Evolutionary conservation across 64 coral and sea anemone species (phyloP).

Genomic region (Pocillopora damicornis): DNA sequence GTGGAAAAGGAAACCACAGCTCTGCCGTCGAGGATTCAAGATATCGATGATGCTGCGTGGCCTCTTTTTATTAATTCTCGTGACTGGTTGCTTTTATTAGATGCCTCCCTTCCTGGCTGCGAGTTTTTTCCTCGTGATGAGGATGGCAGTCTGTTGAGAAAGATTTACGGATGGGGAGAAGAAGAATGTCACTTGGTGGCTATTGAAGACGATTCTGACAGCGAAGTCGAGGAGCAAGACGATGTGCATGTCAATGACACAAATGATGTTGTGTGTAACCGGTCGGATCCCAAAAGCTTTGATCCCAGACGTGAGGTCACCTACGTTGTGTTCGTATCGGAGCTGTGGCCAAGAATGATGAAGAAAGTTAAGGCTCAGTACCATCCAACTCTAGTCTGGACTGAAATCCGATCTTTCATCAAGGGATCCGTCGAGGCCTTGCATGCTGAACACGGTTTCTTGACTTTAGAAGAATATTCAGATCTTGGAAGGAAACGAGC

Average conservation of each 20-base stretch:
- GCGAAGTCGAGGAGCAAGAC: slow-evolving; percentile 42
- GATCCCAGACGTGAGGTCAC: slow-evolving; percentile 77
- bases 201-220: slow-evolving; percentile 65
- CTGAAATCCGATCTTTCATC: slow-evolving; percentile 95
- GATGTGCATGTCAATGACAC: slow-evolving; percentile 27
- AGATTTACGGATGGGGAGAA: slow-evolving; percentile 95
- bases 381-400: slow-evolving; percentile 97
- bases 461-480: slow-evolving; percentile 66
- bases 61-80: slow-evolving; percentile 91
- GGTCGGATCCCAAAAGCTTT: slow-evolving; percentile 22
- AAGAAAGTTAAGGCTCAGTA: slow-evolving; percentile 65
- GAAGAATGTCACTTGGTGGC: slow-evolving; percentile 74
- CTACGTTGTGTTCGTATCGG: slow-evolving; percentile 76
- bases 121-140: slow-evolving; percentile 74
- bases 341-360: slow-evolving; percentile 85
- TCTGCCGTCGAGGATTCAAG: slow-evolving; percentile 46
- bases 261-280: background rate
- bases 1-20: slow-evolving; percentile 32
- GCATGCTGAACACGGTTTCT: slow-evolving; percentile 47
- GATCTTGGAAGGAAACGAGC: slow-evolving; percentile 87
- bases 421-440: slow-evolving; percentile 93
- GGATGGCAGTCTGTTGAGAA: slow-evolving; percentile 71
- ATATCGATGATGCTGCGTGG: slow-evolving; percentile 78
- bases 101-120: slow-evolving; percentile 75
- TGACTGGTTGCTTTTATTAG: slow-evolving; percentile 81